Evolutionary conservation across 2,113 vertebrate genomes (phyloP).

Genomic region (Poeciliopsis prolifica): DNA sequence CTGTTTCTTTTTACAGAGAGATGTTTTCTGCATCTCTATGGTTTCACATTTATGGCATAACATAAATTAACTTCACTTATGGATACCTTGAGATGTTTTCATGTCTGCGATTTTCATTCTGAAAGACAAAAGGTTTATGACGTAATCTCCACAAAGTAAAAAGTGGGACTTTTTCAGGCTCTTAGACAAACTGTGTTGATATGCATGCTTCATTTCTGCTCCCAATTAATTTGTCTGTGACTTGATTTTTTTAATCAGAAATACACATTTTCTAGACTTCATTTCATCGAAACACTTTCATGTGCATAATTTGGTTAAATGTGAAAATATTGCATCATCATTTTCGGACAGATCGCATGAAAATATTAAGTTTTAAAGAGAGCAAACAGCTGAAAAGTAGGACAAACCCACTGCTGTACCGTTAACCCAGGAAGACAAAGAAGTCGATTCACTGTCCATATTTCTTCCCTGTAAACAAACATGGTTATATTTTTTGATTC

Average conservation of each 20-base stretch:
- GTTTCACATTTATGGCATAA: conserved; percentile 34
- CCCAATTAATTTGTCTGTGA: too few relatives aligned
- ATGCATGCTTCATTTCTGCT: neutral
- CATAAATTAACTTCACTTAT: conserved; percentile 51
- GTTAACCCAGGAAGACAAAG: conserved; percentile 51
- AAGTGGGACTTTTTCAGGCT: conserved; percentile 39
- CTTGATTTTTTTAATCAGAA: too few relatives aligned
- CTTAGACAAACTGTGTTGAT: conserved; percentile 26
- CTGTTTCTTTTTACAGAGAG: conserved; percentile 25
- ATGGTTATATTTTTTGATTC: conserved; percentile 14
- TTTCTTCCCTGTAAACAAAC: conserved; percentile 43
- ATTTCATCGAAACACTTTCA: neutral
- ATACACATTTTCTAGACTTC: too few relatives aligned
- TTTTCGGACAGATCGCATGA: neutral
- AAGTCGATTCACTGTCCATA: conserved; percentile 23
- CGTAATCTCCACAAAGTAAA: conserved; percentile 75
- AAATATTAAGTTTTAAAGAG: conserved; percentile 6
- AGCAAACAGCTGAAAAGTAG: conserved; percentile 6
- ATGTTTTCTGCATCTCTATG: conserved; percentile 10
- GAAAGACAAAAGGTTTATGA: conserved; percentile 93
- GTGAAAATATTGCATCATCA: neutral
- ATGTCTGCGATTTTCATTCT: conserved; percentile 97
- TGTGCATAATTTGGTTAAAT: neutral
- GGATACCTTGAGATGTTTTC: conserved; percentile 91
- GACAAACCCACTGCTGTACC: conserved; percentile 13